Percentiles rank a stretch among this genome's conserved stretches.
Evolutionary conservation across 2,888 invertebrate genomes (phyloP).

Genomic region (Trichogramma dendrolimi): DNA sequence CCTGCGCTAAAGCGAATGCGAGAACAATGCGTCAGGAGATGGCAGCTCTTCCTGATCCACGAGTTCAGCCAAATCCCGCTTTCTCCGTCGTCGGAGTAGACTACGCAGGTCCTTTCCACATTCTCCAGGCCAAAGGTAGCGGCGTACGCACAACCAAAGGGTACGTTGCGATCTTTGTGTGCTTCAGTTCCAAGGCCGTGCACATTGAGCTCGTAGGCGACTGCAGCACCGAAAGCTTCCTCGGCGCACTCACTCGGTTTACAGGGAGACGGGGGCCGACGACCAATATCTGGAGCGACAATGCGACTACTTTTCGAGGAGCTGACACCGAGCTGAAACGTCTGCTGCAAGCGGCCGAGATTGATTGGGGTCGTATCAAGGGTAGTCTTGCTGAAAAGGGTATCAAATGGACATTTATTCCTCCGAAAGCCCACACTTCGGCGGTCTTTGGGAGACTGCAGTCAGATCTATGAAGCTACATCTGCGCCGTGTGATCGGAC

Average conservation of each 20-base stretch:
- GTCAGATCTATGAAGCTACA: constrained; percentile 37
- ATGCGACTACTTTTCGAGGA: constrained; percentile 11
- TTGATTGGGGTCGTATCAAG: background rate
- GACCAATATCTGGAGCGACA: constrained; percentile 6
- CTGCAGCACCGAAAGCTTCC: background rate
- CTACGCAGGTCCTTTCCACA: too few relatives aligned
- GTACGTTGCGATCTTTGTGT: too few relatives aligned
- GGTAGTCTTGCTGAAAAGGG: constrained; percentile 18
- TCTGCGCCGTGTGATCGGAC: constrained; percentile 31
- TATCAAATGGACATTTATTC: constrained; percentile 35
- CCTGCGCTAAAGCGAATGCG: background rate
- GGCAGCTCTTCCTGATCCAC: background rate
- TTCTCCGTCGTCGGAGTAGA: too few relatives aligned
- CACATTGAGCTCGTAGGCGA: background rate
- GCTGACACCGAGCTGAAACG: background rate
- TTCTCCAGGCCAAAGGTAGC: too few relatives aligned
- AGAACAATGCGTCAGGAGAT: background rate
- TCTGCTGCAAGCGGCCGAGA: background rate
- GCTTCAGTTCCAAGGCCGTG: background rate
- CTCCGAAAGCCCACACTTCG: constrained; percentile 36
- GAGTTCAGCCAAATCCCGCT: background rate
- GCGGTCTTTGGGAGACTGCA: constrained; percentile 39
- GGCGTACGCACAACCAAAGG: too few relatives aligned
- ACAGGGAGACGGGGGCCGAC: background rate
- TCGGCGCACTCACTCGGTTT: background rate